Base-by-base conservation (phyloP, 2,888 invertebrate genomes). In the Eretmocerus hayati region DNA sequence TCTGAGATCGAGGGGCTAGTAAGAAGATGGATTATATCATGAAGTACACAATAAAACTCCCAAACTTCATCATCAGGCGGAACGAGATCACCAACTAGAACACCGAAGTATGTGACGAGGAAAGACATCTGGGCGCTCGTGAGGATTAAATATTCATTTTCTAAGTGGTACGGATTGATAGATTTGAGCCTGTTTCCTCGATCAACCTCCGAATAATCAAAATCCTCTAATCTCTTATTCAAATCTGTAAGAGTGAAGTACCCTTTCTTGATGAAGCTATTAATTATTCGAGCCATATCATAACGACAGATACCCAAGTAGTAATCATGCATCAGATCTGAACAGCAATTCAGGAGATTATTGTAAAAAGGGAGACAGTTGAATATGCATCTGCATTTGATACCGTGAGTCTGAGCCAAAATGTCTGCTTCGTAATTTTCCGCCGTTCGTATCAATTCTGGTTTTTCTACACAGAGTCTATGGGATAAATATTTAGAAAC, bases 261-360 rank as follows among this genome's bases (percentile, higher is more conserved):
- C 26, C 48, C 32, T 46, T 15, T 16, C 36, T 18, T n/a, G n/a
- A 46, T 54, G 13, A 60, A 56, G 20, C 50, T 36, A 31, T 55
- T 36, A 23, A 64, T 59, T 13, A 64, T 59, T 35, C 52, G 39
- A 5, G 59, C 55, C 59, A 64, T 60, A 32, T 57, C 63, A 54
- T 64, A 61, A 41, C 62, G 44, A 46, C 54, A 54, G 21, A 63
- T 46, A 26, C 62, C 62, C 44, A 62, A 58, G 50, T 50, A 58
- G 18, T 62, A 42, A 47, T 65, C 64, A 41, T 67, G 66, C 61
- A 64, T 62, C 15, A 64, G 52, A 50, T 66, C 67, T 54, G 60
- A 62, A 13, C 55, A 55, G 13, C 57, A 32, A 55, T 64, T 66
- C 23, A 54, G 46, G 39, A 59, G 59, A 39, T 57, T 47, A 57